Evolutionary conservation across 2,113 vertebrate genomes (phyloP), one percentile per base, ranked within the genome.

Genomic region (Equus quagga): DNA sequence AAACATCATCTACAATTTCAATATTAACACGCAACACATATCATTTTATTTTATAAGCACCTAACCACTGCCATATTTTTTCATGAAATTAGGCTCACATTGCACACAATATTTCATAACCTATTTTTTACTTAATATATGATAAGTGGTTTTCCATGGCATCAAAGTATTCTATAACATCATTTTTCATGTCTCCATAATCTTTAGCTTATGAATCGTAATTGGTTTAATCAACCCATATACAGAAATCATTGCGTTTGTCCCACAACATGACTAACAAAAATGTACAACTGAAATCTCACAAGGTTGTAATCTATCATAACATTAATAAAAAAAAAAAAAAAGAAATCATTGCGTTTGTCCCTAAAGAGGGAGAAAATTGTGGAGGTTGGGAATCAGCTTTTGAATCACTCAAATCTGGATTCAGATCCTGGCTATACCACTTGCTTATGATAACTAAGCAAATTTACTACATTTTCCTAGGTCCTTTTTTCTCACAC

Each of bases 121-220:
- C 31, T 79, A 2, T 62, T 81, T 70, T 87, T 95, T 73, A 70
- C 28, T 54, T 82, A 36, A 58, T 23, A 3, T 14, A 12, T 33
- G 33, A 10, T 23, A 31, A 26, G 18, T 24, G 12, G 41, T 14
- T 76, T 46, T 28, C 60, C 58, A 12, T 6, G 23, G 65, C 28
- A 26, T 2, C 3, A 4, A 84, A 13, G 2, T 13, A 8, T 26
- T 56, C 26, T 33, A 9, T 11, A 23, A 7, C 8, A 4, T n/a
- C 21, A 5, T 67, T 83, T 58, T 60, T 72, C 41, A 21, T 15
- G 7, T 62, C 85, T 76, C 69, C 54, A 17, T n/a, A 21, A 19
- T 58, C 24, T 6, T 18, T 11, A 23, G 58, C n/a, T 31, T 18
- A 56, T 2, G 33, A 76, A 31, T 72, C 12, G 0, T n/a, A 13